Percentiles rank a stretch among this genome's conserved stretches.
phyloP scores from a whole-genome alignment of 2,888 invertebrate species.

The Eutolmus rufibarbis region DNA sequence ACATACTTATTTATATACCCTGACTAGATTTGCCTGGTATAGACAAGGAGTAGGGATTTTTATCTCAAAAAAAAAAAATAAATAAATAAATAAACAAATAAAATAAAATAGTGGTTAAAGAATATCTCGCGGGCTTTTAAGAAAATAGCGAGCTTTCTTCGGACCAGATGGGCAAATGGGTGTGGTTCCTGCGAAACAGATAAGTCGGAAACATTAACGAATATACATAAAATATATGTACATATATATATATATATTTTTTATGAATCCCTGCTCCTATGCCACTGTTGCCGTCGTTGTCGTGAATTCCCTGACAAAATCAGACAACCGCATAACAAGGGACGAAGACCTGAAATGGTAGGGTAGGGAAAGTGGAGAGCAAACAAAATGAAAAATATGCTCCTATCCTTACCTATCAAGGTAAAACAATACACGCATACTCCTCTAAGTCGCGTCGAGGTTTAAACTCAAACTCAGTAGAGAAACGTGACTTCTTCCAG shows the following conservation, averaged over 20 bases:
- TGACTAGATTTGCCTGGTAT: neutral
- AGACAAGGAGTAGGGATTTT: neutral
- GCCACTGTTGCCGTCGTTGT: neutral
- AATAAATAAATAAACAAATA: no score
- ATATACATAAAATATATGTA: neutral
- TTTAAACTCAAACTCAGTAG: neutral
- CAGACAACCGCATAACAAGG: conserved; percentile 6
- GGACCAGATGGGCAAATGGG: conserved; percentile 1
- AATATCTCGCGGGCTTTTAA: neutral
- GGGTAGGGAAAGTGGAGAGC: neutral
- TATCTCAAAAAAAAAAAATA: neutral
- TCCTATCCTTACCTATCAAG: neutral
- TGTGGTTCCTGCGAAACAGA: conserved; percentile 12
- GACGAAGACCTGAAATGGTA: neutral
- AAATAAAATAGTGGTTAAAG: neutral
- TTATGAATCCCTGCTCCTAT: neutral
- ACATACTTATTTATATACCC: no score
- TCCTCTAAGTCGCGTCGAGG: neutral
- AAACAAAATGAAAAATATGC: neutral
- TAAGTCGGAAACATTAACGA: neutral
- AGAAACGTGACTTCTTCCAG: neutral
- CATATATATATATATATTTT: neutral
- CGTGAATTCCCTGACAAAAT: neutral
- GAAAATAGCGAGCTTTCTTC: neutral
- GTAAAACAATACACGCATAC: neutral